Conservation (phyloP, 1,140 invertebrate species). For the Triops cancriformis region DNA sequence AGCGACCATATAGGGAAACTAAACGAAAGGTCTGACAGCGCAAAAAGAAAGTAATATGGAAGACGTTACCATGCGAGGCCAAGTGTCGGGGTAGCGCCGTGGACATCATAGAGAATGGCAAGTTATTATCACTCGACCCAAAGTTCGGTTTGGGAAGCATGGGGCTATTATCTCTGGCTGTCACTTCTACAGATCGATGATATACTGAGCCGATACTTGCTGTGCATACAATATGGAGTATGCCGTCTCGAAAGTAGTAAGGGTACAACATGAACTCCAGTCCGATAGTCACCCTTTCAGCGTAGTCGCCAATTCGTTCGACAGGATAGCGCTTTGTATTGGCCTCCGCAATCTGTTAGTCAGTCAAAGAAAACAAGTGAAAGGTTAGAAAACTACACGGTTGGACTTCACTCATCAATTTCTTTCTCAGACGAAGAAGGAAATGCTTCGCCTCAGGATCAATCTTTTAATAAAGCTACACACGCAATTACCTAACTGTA, state of each 20-base stretch:
- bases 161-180: background rate
- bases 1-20: background rate
- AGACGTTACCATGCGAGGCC: background rate
- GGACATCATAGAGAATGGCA: background rate
- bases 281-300: background rate
- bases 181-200: background rate
- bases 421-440: too few relatives aligned
- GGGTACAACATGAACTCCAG: background rate
- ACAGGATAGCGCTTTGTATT: background rate
- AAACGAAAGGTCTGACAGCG: background rate
- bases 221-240: background rate
- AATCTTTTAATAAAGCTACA: too few relatives aligned
- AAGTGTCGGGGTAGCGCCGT: background rate
- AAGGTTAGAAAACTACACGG: too few relatives aligned
- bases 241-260: background rate
- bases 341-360: background rate
- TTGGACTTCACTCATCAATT: too few relatives aligned
- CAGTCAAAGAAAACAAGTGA: background rate
- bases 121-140: background rate
- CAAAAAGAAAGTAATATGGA: background rate
- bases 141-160: slow-evolving; percentile 4
- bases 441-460: too few relatives aligned
- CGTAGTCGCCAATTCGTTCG: background rate
- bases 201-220: background rate
- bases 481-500: too few relatives aligned